These are phyloP conservation scores for Sciurus vulgaris DNA, from an alignment of 2,797 vertebrate genomes.

Conservation along the genomic window DNA sequence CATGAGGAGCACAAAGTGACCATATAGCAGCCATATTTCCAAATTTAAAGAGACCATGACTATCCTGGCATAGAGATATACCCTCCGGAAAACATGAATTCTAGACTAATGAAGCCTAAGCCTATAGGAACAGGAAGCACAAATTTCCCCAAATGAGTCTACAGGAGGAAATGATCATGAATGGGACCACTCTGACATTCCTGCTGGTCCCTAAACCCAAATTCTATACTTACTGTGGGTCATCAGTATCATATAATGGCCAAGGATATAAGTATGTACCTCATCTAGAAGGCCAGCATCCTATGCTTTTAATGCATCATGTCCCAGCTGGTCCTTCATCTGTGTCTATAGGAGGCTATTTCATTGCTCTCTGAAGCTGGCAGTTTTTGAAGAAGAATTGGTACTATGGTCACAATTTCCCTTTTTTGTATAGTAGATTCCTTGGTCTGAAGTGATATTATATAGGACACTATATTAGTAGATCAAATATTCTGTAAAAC, in stretches of 20 bases:
- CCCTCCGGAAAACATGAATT: not conserved
- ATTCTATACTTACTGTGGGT: too few relatives aligned
- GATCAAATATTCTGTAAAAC: not conserved
- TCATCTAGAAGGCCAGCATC: not conserved
- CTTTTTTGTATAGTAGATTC: not conserved
- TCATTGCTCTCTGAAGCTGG: not conserved
- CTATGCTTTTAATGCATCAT: not conserved
- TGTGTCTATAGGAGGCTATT: not conserved
- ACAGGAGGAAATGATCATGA: not conserved
- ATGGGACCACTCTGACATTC: too few relatives aligned
- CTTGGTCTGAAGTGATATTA: not conserved
- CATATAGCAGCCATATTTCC: not conserved
- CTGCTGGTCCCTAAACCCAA: not conserved
- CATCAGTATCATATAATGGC: not conserved
- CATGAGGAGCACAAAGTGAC: not conserved
- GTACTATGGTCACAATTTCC: not conserved
- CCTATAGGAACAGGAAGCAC: not conserved
- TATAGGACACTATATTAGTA: not conserved
- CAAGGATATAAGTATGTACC: not conserved
- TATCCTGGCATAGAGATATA: not conserved
- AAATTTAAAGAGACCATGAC: not conserved
- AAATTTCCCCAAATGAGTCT: not conserved
- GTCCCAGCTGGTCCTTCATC: too few relatives aligned
- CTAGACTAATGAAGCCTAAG: not conserved
- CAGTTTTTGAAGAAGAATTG: not conserved